Evolutionary conservation across 2,797 vertebrate species (phyloP), one percentile per base, ranked within the genome.

Genomic region (Sebastes wilsoni): DNA sequence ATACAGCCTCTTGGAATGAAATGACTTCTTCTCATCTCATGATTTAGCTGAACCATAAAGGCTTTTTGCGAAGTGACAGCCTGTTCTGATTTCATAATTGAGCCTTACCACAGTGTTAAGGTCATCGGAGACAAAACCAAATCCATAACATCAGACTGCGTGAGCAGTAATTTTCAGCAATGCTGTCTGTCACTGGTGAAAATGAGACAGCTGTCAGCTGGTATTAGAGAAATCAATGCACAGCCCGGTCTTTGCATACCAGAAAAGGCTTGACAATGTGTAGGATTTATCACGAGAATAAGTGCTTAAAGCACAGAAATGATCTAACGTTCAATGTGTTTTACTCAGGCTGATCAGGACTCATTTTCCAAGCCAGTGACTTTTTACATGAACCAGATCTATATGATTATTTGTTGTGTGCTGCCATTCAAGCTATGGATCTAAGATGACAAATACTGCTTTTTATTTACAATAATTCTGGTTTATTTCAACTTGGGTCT

Each of bases 201-300:
- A 49, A 75, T 30, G 75, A 54, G 52, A 60, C 2, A 4, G 58
- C 25, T 56, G 52, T 84, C 46, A 9, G 58, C 73, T 49, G 66
- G 68, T 25, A 68, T 20, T 81, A 36, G 59, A 70, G 66, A 82
- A 87, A 86, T 82, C 66, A 23, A 73, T 81, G 74, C 46, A n/a
- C 0, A 56, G 38, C 34, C 10, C 12, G 55, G 18, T 73, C 46
- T 75, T 56, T 18, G 56, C 72, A 81, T 71, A 61, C 61, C 72
- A 83, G 60, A 78, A 30, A 5, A 7, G 32, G 8, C 22, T 60
- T 1, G 1, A 70, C 38, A 71, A 46, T 58, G 79, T 70, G 28
- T n/a, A 2, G 56, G 36, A 79, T 79, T 82, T 71, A 66, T 66
- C 64, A 73, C 23, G 66, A 36, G 49, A 83, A 75, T 66, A 58